Evolutionary conservation across 2,113 vertebrate species (phyloP), one percentile per base, ranked within the genome.

Genomic region (Ctenomys sociabilis): DNA sequence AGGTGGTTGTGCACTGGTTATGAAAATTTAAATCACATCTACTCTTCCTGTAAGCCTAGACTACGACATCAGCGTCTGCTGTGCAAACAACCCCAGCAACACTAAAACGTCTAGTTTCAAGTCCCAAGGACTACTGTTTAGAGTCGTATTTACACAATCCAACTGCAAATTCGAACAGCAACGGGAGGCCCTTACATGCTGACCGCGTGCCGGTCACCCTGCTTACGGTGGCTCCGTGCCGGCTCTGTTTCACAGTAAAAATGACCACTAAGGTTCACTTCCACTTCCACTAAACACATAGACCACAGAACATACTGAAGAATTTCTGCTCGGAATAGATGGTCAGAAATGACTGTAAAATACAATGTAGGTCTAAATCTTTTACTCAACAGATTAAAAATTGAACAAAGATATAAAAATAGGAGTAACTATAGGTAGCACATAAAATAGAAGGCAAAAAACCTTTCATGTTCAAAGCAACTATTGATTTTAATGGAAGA

Each of bases 371-470:
- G 68, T 49, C 32, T 91, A 52, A 61, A 16, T 68, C 43, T 94
- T 87, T 91, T 75, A 90, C 63, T 91, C 26, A 49, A n/a, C 59
- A 77, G 35, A 77, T 17, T 70, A 26, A 87, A 91, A 90, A 90
- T 37, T 32, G 35, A 91, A 54, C n/a, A 59, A 80, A 86, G 40
- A 28, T 45, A 45, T 4, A 91, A 81, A 90, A 61, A n/a, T 16
- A 57, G 54, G 6, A 4, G 5, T 86, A 24, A 22, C 12, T 35
- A 82, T 45, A 66, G 35, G n/a, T 40, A 59, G 37, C 45, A 85
- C 64, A 49, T 68, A 26, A 72, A 85, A 30, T 17, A 68, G 57
- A 40, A 86, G 26, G 49, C 14, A 59, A 22, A 64, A 87, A 40
- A 16, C 61, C 66, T 49, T 90, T 73, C 19, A 73, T 73, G 30